Evolutionary conservation across 2,113 vertebrate species (phyloP), one percentile per base, ranked within the genome.

Genomic region (Lipotes vexillifer): DNA sequence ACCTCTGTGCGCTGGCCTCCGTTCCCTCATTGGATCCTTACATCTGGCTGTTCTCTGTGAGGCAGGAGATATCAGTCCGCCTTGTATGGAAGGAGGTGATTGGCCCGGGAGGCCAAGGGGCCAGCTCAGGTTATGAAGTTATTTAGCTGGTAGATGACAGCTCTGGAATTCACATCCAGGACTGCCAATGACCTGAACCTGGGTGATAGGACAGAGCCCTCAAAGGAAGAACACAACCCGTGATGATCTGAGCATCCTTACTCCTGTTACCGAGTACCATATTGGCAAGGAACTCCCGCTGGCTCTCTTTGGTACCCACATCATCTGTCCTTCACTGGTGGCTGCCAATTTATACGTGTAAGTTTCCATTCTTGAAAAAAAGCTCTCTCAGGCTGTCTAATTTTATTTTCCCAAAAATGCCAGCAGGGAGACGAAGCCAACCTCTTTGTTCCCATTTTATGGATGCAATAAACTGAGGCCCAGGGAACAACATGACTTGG

Each of bases 301-400:
- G 41, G 31, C 59, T 69, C 61, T 88, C 61, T 6, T 63, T n/a
- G 86, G 14, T 44, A 63, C 46, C 36, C 68, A 57, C 0, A 0
- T 14, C 23, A 17, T 13, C 29, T 44, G 7, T 59, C 38, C 33
- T 94, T 82, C 0, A 5, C 55, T 25, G 5, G 1, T 3, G 1
- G 41, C 41, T 44, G 23, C 6, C 0, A 0, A 38, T 36, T 57
- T 31, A 2, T 36, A 3, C 7, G 1, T 49, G 1, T 9, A 49
- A 17, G 17, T 36, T 71, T 85, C 82, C 3, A 6, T 21, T 74
- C 59, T 49, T 27, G 25, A 61, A 14, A 68, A 80, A 31, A 80
- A n/a, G 8, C 36, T 81, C 85, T 5, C 11, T 55, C 12, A n/a
- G 18, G 6, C 29, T 8, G 18, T 27, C 59, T 33, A 23, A 44